Percentiles rank a stretch among this genome's conserved stretches.
Conservation (phyloP, 2,797 vertebrate genomes). For the Austrolebias charrua region DNA sequence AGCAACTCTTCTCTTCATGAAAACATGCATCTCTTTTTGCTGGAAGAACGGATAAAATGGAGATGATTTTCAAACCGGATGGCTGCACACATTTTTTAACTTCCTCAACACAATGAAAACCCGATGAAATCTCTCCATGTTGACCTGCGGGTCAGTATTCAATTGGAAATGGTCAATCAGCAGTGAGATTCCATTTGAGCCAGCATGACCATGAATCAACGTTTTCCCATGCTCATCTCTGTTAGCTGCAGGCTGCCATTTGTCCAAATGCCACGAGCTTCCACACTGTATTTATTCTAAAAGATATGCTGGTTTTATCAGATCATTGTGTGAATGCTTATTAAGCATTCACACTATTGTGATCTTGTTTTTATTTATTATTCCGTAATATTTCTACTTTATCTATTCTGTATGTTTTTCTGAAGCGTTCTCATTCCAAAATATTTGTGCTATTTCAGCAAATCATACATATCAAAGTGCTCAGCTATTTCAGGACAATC, state of each 20-base stretch:
- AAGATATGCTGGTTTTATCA: constrained; percentile 32
- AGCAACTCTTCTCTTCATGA: constrained; percentile 30
- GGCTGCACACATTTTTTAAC: constrained; percentile 44
- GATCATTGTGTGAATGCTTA: constrained; percentile 26
- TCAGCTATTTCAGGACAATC: too few species aligned
- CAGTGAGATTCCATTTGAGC: constrained; percentile 72
- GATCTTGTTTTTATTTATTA: too few species aligned
- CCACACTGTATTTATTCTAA: constrained; percentile 3
- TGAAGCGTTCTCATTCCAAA: too few species aligned
- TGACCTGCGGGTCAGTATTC: constrained; percentile 76
- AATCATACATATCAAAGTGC: too few species aligned
- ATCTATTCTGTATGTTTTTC: too few species aligned
- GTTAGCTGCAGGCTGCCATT: constrained; percentile 46
- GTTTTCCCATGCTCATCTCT: constrained; percentile 8
- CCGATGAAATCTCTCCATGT: constrained; percentile 73
- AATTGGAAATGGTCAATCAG: constrained; percentile 81
- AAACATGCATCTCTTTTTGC: constrained; percentile 29
- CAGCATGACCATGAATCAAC: constrained; percentile 72
- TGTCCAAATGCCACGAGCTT: constrained; percentile 45
- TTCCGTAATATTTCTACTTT: too few species aligned
- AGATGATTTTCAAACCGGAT: constrained; percentile 73
- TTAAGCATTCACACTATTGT: too few species aligned
- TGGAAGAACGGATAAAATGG: constrained; percentile 51
- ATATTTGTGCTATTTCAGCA: too few species aligned
- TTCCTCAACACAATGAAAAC: constrained; percentile 44